Evolutionary conservation across 1,140 invertebrate genomes (phyloP).

Genomic region (Brachystomella parvula): DNA sequence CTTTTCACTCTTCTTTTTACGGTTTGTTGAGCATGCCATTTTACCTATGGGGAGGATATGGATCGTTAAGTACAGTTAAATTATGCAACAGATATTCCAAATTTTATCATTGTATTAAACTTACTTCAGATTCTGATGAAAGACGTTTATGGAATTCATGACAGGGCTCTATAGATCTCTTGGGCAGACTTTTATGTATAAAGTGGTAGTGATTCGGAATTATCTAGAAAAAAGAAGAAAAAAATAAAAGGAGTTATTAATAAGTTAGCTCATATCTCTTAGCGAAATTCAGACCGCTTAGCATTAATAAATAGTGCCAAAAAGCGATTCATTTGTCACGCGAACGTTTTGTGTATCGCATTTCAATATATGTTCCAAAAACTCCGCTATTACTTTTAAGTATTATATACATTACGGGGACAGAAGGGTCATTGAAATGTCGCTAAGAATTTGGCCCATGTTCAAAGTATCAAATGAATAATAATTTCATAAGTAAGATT

Average conservation of each 20-base stretch:
- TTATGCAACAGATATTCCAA: conserved; percentile 4
- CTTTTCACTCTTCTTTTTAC: conserved; percentile 43
- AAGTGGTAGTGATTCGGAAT: conserved; percentile 73
- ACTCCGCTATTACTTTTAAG: too few relatives aligned
- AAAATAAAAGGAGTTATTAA: conserved; percentile 1
- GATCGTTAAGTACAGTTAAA: conserved; percentile 17
- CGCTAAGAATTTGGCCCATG: not conserved
- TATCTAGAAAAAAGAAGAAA: conserved; percentile 55
- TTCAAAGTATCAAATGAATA: too few relatives aligned
- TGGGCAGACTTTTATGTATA: conserved; percentile 60
- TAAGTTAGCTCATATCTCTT: too few relatives aligned
- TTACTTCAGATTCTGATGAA: conserved; percentile 58
- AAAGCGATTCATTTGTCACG: too few relatives aligned
- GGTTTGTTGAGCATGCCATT: conserved; percentile 46
- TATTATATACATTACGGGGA: too few relatives aligned
- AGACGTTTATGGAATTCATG: conserved; percentile 57
- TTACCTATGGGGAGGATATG: conserved; percentile 41
- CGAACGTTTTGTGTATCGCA: too few relatives aligned
- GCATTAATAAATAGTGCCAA: too few relatives aligned
- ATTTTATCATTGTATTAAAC: conserved; percentile 11
- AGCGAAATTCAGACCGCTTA: too few relatives aligned
- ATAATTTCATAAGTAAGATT: too few relatives aligned
- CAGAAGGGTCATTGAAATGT: not conserved
- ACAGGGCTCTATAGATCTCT: conserved; percentile 61
- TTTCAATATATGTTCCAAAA: too few relatives aligned